Evolutionary conservation across 2,888 invertebrate genomes (phyloP).

Genomic region (Penaeus monodon): DNA sequence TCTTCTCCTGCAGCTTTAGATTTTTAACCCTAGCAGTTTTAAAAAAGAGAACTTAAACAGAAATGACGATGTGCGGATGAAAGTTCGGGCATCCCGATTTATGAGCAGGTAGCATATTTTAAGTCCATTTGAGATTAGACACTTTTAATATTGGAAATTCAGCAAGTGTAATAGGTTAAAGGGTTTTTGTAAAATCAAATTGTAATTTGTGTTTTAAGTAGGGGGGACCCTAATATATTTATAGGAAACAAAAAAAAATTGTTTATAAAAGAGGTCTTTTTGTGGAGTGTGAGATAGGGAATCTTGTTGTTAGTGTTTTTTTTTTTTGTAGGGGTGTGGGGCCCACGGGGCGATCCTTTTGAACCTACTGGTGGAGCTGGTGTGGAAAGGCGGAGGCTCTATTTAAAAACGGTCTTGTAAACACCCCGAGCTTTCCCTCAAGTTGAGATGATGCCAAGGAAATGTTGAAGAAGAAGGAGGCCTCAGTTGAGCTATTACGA

Average conservation of each 20-base stretch:
- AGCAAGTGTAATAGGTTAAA: no score
- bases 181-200: no score
- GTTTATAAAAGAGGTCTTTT: no score
- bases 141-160: not conserved
- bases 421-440: slow-evolving; percentile 88
- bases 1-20: slow-evolving; percentile 76
- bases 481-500: slow-evolving; percentile 81
- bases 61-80: slow-evolving; percentile 76
- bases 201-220: no score
- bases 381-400: slow-evolving; percentile 89
- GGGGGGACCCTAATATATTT: no score
- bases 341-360: slow-evolving; percentile 83
- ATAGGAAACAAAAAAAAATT: no score
- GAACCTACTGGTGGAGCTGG: slow-evolving; percentile 94
- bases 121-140: not conserved
- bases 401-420: slow-evolving; percentile 89
- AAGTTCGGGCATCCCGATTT: slow-evolving; percentile 83
- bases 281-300: no score
- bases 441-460: slow-evolving; percentile 87
- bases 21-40: slow-evolving; percentile 76
- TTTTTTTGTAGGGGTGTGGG: slow-evolving; percentile 78
- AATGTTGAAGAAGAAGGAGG: slow-evolving; percentile 83
- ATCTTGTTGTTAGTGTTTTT: no score
- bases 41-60: slow-evolving; percentile 80
- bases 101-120: slow-evolving; percentile 77